Evolutionary conservation across 2,113 vertebrate species (phyloP), one percentile per base, ranked within the genome.

Genomic region (Tychaedon coryphoeus): DNA sequence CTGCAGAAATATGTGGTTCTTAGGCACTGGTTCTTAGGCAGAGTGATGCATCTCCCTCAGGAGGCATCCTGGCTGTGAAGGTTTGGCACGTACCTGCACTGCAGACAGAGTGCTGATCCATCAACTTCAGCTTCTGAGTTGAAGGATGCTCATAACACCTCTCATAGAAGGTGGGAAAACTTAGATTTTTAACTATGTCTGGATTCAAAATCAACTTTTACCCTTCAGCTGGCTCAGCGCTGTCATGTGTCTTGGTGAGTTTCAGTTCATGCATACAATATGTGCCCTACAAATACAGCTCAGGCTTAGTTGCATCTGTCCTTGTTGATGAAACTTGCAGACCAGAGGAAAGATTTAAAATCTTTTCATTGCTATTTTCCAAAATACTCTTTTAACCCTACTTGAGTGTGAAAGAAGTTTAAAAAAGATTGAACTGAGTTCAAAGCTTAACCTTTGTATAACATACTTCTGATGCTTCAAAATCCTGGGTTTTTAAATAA

Each of bases 61-160:
- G 95, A 85, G 43, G 28, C 71, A 76, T 76, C 58, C 71, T 19
- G n/a, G 78, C 78, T 73, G 5, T 76, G 80, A 86, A 90, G 54
- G 58, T 86, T 83, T 81, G 95, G 80, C 84, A 85, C 31, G 11
- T 18, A 19, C 20, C 33, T 64, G 51, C 53, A 18, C 19, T 76
- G 71, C 74, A 82, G 66, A 29, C 62, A 79, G 80, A 90, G 71
- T 60, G 82, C 95, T 82, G 93, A 93, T 34, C 3, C 22, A 87
- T 72, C 65, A 78, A 13, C 72, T 89, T 74, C 77, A 91, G 10
- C 34, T 13, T 84, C 60, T n/a, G 47, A 2, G 50, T 23, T 72
- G 73, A 94, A 91, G 73, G 64, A 67, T 8, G 12, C 51, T 87
- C 18, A 4, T 64, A 87, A 58, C 62, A 73, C 50, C 7, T 33